phyloP scores from a whole-genome alignment of 2,797 vertebrate species.

The Fratercula arctica region DNA sequence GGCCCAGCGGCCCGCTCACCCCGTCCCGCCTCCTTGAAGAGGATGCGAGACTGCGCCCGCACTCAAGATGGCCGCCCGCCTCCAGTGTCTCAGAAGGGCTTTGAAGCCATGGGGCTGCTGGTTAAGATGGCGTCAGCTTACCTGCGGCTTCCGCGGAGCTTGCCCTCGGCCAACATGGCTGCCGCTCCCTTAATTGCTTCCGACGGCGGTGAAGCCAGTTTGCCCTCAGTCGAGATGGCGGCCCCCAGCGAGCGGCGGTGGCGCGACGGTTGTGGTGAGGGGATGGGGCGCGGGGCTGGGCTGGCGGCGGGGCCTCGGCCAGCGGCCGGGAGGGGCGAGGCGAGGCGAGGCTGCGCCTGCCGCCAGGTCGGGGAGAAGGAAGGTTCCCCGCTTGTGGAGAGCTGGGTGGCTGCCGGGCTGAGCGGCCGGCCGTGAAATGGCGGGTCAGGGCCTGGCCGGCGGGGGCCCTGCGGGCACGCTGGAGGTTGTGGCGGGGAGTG shows the following conservation, averaged over 20 bases:
- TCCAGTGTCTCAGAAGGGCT: rapidly evolving
- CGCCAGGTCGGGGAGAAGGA: not conserved
- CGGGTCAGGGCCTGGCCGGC: not conserved
- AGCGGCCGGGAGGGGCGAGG: too few relatives aligned
- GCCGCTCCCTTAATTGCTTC: not conserved
- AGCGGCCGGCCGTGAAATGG: not conserved
- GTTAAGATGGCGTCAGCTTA: not conserved
- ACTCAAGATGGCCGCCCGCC: not conserved
- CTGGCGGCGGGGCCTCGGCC: not conserved
- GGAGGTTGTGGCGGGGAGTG: not conserved
- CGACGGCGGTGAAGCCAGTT: rapidly evolving
- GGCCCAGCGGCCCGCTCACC: rapidly evolving
- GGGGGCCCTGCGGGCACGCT: not conserved
- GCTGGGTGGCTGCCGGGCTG: too few relatives aligned
- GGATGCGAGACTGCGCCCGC: not conserved
- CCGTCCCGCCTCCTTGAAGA: not conserved
- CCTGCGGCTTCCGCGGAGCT: rapidly evolving
- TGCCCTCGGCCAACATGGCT: not conserved
- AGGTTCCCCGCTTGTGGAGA: not conserved
- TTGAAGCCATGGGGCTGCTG: not conserved
- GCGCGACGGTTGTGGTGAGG: rapidly evolving
- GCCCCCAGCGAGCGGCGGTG: rapidly evolving
- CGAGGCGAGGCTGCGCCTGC: rapidly evolving
- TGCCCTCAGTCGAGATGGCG: not conserved
- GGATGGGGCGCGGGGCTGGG: rapidly evolving